These are phyloP conservation scores for Willowsia nigromaculata DNA, from an alignment of 2,888 invertebrate genomes.

Conservation along the genomic window DNA sequence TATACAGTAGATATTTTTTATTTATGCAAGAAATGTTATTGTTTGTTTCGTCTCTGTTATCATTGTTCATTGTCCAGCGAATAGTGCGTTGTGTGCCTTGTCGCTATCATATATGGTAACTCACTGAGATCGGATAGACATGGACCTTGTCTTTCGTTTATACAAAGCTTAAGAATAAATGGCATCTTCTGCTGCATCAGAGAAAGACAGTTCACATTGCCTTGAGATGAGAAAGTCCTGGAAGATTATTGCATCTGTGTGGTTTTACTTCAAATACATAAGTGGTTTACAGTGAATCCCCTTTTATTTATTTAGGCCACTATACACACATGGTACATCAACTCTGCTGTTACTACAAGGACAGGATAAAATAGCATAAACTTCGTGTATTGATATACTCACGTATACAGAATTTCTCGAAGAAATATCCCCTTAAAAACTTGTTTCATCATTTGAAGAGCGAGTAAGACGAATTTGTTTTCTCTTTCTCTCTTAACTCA, in stretches of 20 bases:
- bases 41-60: not conserved
- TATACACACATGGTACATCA: not conserved
- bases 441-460: conserved; percentile 17
- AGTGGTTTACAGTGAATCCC: not conserved
- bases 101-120: not conserved
- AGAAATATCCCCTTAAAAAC: not conserved
- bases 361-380: not conserved
- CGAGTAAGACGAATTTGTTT: not conserved
- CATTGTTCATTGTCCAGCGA: not conserved
- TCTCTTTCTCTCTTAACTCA: not conserved
- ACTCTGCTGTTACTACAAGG: not conserved
- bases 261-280: not conserved
- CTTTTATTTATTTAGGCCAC: not conserved
- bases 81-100: too few species aligned
- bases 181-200: not conserved
- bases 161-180: not conserved
- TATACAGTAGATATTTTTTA: not conserved
- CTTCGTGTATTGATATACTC: not conserved
- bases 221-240: not conserved
- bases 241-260: conserved; percentile 1
- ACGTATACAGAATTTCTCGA: not conserved
- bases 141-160: not conserved
- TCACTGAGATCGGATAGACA: not conserved
- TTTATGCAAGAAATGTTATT: too few species aligned
- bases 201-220: not conserved